These are phyloP conservation scores for Clinocottus analis DNA, from an alignment of 2,113 vertebrate species.

Conservation along the genomic window DNA sequence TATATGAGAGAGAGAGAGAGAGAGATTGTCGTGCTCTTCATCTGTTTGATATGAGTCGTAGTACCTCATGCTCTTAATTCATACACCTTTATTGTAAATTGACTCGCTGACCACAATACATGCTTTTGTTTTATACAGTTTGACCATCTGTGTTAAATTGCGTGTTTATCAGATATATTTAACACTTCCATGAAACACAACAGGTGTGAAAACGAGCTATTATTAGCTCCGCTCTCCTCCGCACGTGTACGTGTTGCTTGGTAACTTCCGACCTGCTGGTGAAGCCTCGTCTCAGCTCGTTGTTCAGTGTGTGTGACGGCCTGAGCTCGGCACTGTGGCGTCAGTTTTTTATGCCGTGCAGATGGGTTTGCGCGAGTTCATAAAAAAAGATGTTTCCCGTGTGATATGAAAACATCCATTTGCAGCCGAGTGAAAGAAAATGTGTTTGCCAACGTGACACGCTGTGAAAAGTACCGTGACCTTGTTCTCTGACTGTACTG, in stretches of 20 bases:
- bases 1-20: too few relatives aligned
- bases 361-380: not conserved
- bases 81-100: not conserved
- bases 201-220: constrained; percentile 30
- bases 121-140: not conserved
- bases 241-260: constrained; percentile 58
- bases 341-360: not conserved
- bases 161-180: constrained; percentile 13
- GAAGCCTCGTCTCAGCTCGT: not conserved
- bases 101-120: not conserved
- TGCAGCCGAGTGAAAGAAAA: not conserved
- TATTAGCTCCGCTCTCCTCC: constrained; percentile 39
- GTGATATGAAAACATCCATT: not conserved
- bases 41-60: constrained; percentile 11
- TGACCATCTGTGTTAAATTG: not conserved
- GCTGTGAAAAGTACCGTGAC: not conserved
- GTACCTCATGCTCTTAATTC: constrained; percentile 31
- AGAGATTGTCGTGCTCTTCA: constrained; percentile 26
- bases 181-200: constrained; percentile 14
- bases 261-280: constrained; percentile 47
- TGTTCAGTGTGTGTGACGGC: constrained; percentile 1
- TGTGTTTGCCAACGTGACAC: not conserved
- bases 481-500: not conserved
- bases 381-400: too few relatives aligned
- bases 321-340: constrained; percentile 7